Conservation (phyloP, 2,797 vertebrate species). For the Denticeps clupeoides region DNA sequence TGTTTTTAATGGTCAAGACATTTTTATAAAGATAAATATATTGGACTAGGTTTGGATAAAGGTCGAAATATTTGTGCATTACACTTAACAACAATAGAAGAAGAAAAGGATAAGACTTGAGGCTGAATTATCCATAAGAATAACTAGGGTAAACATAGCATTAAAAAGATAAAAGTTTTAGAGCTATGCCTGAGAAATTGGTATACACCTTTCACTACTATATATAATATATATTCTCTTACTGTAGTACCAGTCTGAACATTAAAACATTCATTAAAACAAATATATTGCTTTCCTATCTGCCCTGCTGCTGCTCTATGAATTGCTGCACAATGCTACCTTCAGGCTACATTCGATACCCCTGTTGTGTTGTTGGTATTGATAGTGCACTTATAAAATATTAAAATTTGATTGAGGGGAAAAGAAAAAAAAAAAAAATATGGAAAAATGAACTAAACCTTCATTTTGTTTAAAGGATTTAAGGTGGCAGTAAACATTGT, state of each 20-base stretch:
- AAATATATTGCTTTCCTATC: constrained; percentile 20
- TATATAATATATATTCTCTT: background rate
- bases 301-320: background rate
- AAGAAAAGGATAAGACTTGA: too few species aligned
- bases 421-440: background rate
- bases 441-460: constrained; percentile 4
- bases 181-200: constrained; percentile 13
- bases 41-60: too few species aligned
- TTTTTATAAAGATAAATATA: too few species aligned
- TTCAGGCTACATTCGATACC: constrained; percentile 15
- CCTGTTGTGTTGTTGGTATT: background rate
- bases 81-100: too few species aligned
- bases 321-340: constrained; percentile 16
- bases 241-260: background rate
- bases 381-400: constrained; percentile 1
- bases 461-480: background rate
- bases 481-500: background rate
- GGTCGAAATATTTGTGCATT: too few species aligned
- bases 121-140: too few species aligned
- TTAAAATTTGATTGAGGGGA: background rate
- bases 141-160: too few species aligned
- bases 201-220: background rate
- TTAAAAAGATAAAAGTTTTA: constrained; percentile 1
- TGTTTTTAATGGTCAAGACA: too few species aligned
- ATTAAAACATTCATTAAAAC: background rate